phyloP scores from a whole-genome alignment of 2,797 vertebrate genomes.

The Spinus olivaceus region DNA sequence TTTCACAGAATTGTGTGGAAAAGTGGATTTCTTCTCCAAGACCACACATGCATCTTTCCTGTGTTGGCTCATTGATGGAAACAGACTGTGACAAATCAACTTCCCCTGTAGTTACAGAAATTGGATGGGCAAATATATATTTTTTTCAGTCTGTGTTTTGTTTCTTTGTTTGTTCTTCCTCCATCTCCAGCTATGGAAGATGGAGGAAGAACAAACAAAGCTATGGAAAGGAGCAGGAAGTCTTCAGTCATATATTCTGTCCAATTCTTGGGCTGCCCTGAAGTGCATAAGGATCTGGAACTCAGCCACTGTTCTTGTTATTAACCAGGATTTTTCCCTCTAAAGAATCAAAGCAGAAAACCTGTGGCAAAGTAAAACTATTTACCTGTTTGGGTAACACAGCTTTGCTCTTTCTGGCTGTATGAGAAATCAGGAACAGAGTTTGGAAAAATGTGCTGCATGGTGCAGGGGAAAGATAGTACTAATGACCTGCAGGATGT shows the following conservation, averaged over 20 bases:
- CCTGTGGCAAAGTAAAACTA: neutral
- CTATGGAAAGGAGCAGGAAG: neutral
- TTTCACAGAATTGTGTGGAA: neutral
- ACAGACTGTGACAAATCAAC: conserved; percentile 50
- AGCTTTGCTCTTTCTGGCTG: neutral
- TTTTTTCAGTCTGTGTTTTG: neutral
- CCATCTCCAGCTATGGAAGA: neutral
- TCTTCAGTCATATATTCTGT: neutral
- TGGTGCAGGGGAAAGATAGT: neutral
- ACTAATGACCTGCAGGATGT: neutral
- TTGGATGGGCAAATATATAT: conserved; percentile 17
- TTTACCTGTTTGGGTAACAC: neutral
- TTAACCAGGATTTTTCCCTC: neutral
- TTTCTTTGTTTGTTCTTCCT: neutral
- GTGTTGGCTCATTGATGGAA: conserved; percentile 30
- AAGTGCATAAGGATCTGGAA: neutral
- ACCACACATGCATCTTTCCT: neutral
- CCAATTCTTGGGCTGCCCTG: neutral
- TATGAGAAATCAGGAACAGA: neutral
- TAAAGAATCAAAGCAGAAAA: neutral
- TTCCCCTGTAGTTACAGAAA: conserved; percentile 47
- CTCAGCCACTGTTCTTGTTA: neutral
- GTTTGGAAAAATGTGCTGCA: neutral
- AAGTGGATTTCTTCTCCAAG: conserved; percentile 28
- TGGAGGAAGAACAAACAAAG: neutral